A percentile compares a stretch with the other conserved stretches of the same genome.
These are phyloP conservation scores for Spondyliosoma cantharus DNA, from an alignment of 2,797 vertebrate species.

Conservation along the genomic window DNA sequence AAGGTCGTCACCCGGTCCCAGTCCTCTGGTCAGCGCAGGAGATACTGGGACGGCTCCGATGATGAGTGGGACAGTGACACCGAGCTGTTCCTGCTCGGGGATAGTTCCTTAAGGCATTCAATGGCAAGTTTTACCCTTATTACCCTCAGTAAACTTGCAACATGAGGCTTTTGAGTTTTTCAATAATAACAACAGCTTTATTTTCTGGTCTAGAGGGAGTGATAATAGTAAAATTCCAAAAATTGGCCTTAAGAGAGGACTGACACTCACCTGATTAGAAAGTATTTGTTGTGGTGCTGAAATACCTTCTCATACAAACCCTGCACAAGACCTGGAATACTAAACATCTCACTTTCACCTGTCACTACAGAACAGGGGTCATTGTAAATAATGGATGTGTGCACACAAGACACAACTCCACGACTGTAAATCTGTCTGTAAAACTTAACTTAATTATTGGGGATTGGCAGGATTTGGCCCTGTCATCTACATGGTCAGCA, in stretches of 20 bases:
- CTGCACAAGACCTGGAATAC: neutral
- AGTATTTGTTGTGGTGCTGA: neutral
- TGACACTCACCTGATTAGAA: neutral
- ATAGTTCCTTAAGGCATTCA: conserved; percentile 59
- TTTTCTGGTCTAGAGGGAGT: neutral
- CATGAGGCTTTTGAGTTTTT: neutral
- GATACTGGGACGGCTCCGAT: conserved; percentile 76
- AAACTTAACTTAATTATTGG: neutral
- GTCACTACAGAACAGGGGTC: neutral
- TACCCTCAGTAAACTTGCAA: neutral
- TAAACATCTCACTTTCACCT: neutral
- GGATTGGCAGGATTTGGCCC: neutral
- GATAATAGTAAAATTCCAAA: neutral
- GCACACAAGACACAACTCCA: neutral
- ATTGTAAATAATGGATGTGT: neutral
- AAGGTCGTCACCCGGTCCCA: conserved; percentile 82
- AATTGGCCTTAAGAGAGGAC: neutral
- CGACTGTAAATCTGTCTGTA: neutral
- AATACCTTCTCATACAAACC: neutral
- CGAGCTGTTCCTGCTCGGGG: conserved; percentile 72
- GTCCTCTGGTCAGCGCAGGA: conserved; percentile 75
- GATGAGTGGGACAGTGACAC: conserved; percentile 80
- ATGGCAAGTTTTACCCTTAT: conserved; percentile 74
- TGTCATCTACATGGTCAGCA: neutral
- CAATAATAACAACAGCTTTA: neutral